phyloP scores from a whole-genome alignment of 2,888 invertebrate species.

The Drosophila cognata region DNA sequence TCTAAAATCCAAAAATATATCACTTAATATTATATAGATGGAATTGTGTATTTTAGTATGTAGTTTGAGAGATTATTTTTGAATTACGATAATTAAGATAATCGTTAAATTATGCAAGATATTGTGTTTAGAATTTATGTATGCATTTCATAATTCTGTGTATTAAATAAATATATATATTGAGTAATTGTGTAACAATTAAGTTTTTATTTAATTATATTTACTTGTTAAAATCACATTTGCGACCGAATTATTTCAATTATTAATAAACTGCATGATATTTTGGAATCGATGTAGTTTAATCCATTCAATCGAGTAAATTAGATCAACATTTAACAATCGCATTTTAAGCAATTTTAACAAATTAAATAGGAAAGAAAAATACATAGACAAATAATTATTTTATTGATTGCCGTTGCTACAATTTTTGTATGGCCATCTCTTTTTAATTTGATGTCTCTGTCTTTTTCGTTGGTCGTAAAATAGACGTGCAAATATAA shows the following conservation, averaged over 20 bases:
- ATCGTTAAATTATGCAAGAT: neutral
- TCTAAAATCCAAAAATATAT: neutral
- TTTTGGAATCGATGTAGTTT: neutral
- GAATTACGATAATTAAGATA: neutral
- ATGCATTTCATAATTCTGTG: neutral
- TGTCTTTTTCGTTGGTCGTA: neutral
- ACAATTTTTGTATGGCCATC: neutral
- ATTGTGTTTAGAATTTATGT: neutral
- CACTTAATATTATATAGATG: neutral
- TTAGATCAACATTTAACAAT: neutral
- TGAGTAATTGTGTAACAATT: neutral
- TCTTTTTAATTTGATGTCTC: neutral
- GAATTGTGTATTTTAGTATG: neutral
- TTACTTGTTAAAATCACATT: neutral
- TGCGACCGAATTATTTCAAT: neutral
- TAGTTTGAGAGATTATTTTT: neutral
- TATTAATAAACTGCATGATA: neutral
- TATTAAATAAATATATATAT: neutral
- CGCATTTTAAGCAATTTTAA: neutral
- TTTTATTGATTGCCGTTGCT: neutral
- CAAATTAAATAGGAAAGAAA: neutral
- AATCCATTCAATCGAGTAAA: neutral
- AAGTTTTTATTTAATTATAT: neutral
- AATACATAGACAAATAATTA: neutral
- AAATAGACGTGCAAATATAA: neutral